These are phyloP conservation scores for Anthonomus grandis DNA, from an alignment of 1,140 invertebrate species.

Conservation along the genomic window DNA sequence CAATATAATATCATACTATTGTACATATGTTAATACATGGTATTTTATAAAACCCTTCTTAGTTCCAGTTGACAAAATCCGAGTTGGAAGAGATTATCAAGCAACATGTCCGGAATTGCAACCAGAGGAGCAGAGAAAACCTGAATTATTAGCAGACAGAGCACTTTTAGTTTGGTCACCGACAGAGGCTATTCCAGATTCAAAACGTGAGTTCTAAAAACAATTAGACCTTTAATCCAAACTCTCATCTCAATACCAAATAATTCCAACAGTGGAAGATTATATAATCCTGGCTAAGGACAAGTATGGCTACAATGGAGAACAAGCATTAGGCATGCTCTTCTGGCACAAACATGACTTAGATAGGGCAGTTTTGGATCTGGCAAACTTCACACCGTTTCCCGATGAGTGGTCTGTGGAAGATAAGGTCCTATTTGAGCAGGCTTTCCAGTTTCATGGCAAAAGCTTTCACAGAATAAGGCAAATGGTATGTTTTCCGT, in stretches of 20 bases:
- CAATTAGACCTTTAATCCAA: background rate
- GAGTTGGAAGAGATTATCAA: slow-evolving; percentile 92
- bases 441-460: slow-evolving; percentile 97
- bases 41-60: no score
- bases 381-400: slow-evolving; percentile 96
- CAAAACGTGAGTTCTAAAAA: slow-evolving; percentile 73
- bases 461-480: slow-evolving; percentile 96
- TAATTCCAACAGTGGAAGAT: slow-evolving; percentile 92
- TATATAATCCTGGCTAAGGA: slow-evolving; percentile 94
- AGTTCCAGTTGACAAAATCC: slow-evolving; percentile 85
- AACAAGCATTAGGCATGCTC: slow-evolving; percentile 95
- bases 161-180: slow-evolving; percentile 95
- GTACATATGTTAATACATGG: no score
- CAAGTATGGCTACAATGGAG: slow-evolving; percentile 96
- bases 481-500: slow-evolving; percentile 76
- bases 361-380: slow-evolving; percentile 84
- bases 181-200: slow-evolving; percentile 79
- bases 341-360: slow-evolving; percentile 98
- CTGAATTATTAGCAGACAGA: slow-evolving; percentile 67
- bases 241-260: slow-evolving; percentile 45
- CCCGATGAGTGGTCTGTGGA: slow-evolving; percentile 98
- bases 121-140: slow-evolving; percentile 58
- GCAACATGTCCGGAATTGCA: slow-evolving; percentile 80
- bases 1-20: no score
- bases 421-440: slow-evolving; percentile 97